Percentiles rank a stretch among this genome's conserved stretches.
Evolutionary conservation across 1,140 invertebrate genomes (phyloP).

Genomic region (Macrocentrus cingulum): DNA sequence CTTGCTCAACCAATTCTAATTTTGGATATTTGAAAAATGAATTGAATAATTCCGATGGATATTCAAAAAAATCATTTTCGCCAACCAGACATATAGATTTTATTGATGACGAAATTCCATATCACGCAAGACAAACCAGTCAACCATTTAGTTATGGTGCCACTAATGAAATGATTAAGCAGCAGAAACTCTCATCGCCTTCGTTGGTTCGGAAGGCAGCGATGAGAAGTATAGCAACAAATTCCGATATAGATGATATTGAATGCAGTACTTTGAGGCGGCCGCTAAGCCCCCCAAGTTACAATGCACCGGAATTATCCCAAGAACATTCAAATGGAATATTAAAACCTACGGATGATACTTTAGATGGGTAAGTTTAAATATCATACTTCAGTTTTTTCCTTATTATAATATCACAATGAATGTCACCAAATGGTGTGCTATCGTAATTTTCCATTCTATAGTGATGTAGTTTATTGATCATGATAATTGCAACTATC

Average conservation of each 20-base stretch:
- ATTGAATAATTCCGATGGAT: conserved; percentile 40
- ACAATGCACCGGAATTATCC: conserved; percentile 45
- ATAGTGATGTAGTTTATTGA: too few species aligned
- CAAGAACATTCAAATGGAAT: conserved; percentile 49
- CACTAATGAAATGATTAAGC: conserved; percentile 63
- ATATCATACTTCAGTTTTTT: too few species aligned
- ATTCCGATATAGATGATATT: conserved; percentile 61
- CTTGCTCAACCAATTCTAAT: conserved; percentile 44
- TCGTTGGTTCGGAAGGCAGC: conserved; percentile 72
- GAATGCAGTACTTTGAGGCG: conserved; percentile 42
- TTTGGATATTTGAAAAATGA: conserved; percentile 53
- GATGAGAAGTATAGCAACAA: conserved; percentile 51
- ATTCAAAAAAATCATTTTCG: conserved; percentile 44
- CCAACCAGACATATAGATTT: conserved; percentile 51
- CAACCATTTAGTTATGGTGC: conserved; percentile 80
- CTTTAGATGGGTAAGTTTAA: conserved; percentile 46
- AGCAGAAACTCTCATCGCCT: conserved; percentile 70
- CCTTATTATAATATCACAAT: too few species aligned
- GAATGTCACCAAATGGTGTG: too few species aligned
- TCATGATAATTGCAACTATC: too few species aligned
- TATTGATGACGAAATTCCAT: conserved; percentile 70
- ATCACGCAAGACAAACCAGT: conserved; percentile 79
- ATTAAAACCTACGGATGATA: conserved; percentile 32
- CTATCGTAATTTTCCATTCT: too few species aligned
- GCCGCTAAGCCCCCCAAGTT: conserved; percentile 39